Evolutionary conservation across 2,797 vertebrate genomes (phyloP).

Genomic region (Xiphophorus birchmanni): DNA sequence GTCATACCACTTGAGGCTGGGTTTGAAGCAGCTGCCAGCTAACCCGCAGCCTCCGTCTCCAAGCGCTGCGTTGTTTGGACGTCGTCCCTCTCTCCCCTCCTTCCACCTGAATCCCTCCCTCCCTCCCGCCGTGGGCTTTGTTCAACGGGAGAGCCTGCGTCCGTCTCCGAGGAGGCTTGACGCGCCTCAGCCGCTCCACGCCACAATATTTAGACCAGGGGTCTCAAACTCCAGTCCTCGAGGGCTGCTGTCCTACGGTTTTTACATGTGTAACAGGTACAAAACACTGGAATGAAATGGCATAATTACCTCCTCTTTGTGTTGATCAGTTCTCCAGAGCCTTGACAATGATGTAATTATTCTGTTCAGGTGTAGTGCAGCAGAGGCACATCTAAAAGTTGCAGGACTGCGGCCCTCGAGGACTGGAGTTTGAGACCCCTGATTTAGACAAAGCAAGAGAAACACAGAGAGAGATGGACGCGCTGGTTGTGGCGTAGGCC

Average conservation of each 20-base stretch:
- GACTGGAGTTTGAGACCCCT: too few relatives aligned
- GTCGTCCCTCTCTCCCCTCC: constrained; percentile 13
- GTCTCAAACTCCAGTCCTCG: too few relatives aligned
- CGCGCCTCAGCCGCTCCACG: constrained; percentile 23
- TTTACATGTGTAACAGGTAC: too few relatives aligned
- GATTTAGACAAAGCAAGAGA: constrained; percentile 32
- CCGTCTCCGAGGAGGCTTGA: constrained; percentile 38
- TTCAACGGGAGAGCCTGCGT: constrained; percentile 37
- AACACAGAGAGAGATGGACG: constrained; percentile 45
- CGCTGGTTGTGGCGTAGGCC: constrained; percentile 34
- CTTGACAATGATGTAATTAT: too few relatives aligned
- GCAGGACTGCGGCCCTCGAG: too few relatives aligned
- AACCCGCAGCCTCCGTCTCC: constrained; percentile 46
- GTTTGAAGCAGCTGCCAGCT: constrained; percentile 11
- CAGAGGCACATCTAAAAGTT: too few relatives aligned
- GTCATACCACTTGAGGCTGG: background rate
- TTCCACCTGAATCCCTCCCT: constrained; percentile 59
- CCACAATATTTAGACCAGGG: constrained; percentile 63
- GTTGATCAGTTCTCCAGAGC: too few relatives aligned
- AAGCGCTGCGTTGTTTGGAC: constrained; percentile 25
- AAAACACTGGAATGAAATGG: too few relatives aligned
- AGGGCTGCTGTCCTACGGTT: too few relatives aligned
- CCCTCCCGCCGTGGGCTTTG: constrained; percentile 54
- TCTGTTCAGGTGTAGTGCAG: too few relatives aligned
- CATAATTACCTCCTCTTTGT: too few relatives aligned